phyloP scores from a whole-genome alignment of 2,797 vertebrate genomes.

The Eleutherodactylus coqui region DNA sequence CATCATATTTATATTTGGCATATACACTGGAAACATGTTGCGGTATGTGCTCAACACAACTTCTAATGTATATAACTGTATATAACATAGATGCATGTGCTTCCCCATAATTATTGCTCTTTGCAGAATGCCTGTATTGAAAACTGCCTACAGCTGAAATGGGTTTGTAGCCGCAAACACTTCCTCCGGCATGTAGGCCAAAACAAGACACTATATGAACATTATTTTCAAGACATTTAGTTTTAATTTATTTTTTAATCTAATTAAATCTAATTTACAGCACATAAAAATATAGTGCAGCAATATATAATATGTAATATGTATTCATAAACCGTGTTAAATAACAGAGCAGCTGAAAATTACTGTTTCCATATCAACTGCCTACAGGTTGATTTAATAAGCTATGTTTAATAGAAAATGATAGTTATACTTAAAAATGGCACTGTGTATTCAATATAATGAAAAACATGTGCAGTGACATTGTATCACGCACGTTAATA shows the following conservation, averaged over 20 bases:
- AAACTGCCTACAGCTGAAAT: no score
- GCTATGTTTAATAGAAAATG: background rate
- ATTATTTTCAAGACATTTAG: background rate
- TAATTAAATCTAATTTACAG: background rate
- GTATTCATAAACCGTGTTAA: background rate
- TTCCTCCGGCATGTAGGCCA: no score
- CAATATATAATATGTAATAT: background rate
- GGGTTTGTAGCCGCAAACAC: no score
- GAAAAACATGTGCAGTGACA: background rate
- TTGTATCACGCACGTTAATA: background rate
- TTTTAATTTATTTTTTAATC: background rate
- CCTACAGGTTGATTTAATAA: background rate
- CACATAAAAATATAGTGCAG: background rate
- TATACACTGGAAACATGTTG: no score
- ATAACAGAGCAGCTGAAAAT: background rate
- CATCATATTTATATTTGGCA: no score
- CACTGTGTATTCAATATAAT: background rate
- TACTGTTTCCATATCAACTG: background rate
- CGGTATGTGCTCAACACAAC: no score
- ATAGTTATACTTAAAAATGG: background rate
- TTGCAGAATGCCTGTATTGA: no score
- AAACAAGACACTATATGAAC: no score
- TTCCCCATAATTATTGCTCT: no score
- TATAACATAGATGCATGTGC: no score
- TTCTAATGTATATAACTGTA: no score